Conservation (phyloP, 2,797 vertebrate species). For the Gymnopithys bicolor region DNA sequence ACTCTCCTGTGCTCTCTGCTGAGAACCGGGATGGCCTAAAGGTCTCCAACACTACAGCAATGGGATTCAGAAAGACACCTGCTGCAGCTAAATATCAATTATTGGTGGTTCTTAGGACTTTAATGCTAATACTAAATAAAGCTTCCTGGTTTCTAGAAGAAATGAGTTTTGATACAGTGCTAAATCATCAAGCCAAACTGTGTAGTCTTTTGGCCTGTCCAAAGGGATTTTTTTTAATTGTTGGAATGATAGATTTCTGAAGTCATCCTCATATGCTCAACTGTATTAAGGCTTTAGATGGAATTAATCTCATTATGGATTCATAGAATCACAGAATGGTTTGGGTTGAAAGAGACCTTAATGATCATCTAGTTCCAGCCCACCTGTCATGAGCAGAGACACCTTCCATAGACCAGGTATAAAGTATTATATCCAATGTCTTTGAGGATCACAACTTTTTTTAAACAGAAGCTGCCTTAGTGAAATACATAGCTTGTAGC, state of each 20-base stretch:
- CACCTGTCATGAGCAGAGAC: not conserved
- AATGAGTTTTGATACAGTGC: not conserved
- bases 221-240: not conserved
- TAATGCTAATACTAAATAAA: not conserved
- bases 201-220: not conserved
- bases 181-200: not conserved
- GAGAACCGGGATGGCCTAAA: not conserved
- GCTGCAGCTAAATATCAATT: not conserved
- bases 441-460: not conserved
- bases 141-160: not conserved
- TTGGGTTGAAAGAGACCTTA: not conserved
- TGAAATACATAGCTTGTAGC: not conserved
- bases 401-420: not conserved
- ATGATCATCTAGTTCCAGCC: not conserved
- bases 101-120: not conserved
- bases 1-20: not conserved
- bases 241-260: not conserved
- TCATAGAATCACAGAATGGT: not conserved
- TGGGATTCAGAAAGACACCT: not conserved
- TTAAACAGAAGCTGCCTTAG: not conserved
- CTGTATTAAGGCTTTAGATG: not conserved
- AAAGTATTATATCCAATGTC: not conserved
- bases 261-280: not conserved
- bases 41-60: not conserved
- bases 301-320: not conserved